Conservation (phyloP, 2,113 vertebrate genomes). For the Callaeas wilsoni region DNA sequence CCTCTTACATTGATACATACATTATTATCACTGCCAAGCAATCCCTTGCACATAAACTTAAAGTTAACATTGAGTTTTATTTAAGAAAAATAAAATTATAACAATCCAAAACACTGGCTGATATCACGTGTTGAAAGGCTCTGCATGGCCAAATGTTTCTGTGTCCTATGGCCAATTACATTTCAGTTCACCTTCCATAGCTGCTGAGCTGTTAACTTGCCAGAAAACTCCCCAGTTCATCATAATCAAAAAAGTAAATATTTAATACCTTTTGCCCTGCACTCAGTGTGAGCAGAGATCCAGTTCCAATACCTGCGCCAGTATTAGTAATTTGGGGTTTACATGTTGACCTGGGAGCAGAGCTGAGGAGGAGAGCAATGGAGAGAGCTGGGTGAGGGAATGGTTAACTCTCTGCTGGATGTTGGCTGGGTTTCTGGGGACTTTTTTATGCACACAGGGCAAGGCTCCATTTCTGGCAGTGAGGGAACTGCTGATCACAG, state of each 20-base stretch:
- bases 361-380: background rate
- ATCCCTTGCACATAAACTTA: background rate
- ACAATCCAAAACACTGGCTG: background rate
- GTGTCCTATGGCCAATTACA: background rate
- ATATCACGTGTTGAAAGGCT: background rate
- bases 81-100: background rate
- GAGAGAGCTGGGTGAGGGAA: background rate
- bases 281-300: background rate
- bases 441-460: background rate
- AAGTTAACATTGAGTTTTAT: background rate
- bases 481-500: background rate
- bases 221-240: background rate
- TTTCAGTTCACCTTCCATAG: background rate
- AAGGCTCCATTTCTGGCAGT: background rate
- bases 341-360: background rate
- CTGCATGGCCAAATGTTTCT: background rate
- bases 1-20: background rate
- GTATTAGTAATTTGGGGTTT: background rate
- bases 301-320: background rate
- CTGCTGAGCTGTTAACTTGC: background rate
- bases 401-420: background rate
- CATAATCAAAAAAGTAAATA: background rate
- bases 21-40: background rate
- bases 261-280: background rate
- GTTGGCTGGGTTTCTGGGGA: background rate